These are phyloP conservation scores for Hylomyscus alleni DNA, from an alignment of 2,797 vertebrate species.

Conservation along the genomic window DNA sequence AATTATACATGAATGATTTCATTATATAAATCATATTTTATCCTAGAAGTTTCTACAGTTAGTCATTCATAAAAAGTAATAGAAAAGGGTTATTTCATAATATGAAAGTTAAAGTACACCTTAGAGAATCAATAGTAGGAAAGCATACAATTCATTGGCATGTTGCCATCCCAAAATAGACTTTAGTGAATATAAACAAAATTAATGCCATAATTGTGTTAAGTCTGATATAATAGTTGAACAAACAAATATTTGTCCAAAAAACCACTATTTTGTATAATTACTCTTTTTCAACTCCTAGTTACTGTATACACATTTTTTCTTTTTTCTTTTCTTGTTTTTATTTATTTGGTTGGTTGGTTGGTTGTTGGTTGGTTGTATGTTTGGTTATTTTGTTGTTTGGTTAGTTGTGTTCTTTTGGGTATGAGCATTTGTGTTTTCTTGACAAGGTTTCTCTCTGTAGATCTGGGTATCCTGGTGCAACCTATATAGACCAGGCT, in stretches of 20 bases:
- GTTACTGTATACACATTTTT: background rate
- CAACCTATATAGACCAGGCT: background rate
- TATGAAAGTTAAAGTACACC: background rate
- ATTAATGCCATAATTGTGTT: background rate
- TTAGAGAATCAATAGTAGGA: background rate
- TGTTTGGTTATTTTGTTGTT: background rate
- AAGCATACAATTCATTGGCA: background rate
- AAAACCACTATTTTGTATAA: background rate
- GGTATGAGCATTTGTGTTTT: background rate
- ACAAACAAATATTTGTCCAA: background rate
- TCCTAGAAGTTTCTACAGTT: slow-evolving; percentile 71
- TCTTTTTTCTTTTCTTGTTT: background rate
- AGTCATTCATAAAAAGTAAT: slow-evolving; percentile 63
- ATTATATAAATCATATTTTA: slow-evolving; percentile 86
- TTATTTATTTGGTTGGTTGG: background rate
- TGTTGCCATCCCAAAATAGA: background rate
- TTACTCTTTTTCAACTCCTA: slow-evolving; percentile 15
- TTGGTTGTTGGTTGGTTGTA: background rate
- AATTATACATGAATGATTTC: slow-evolving; percentile 87
- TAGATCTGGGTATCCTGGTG: background rate
- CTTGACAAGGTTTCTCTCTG: background rate
- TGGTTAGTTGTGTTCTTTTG: background rate
- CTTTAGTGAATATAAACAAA: background rate
- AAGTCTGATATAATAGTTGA: background rate
- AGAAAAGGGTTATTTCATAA: slow-evolving; percentile 29